These are phyloP conservation scores for Pelmatolapia mariae DNA, from an alignment of 2,113 vertebrate species.

Conservation along the genomic window DNA sequence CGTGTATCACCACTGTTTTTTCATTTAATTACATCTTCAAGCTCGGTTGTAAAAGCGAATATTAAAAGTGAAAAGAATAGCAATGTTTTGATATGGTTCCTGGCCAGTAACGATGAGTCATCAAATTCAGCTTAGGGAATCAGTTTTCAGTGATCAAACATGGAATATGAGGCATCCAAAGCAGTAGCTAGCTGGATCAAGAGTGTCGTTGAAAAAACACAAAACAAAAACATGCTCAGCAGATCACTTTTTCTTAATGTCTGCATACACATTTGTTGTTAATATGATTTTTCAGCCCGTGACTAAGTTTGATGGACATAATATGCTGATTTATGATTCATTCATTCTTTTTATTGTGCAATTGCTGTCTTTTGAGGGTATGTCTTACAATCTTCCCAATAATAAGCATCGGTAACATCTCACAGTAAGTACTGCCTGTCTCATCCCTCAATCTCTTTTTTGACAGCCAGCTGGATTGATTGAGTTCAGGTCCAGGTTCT, in stretches of 20 bases:
- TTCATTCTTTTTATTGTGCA: not conserved
- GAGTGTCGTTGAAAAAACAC: fast-evolving
- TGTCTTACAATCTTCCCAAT: not conserved
- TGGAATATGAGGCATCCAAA: not conserved
- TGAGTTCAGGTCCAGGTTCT: conserved; percentile 75
- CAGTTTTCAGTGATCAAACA: not conserved
- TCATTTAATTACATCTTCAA: not conserved
- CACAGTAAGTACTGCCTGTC: not conserved
- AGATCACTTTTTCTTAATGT: not conserved
- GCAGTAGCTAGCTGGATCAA: not conserved
- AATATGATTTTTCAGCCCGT: not conserved
- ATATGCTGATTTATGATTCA: not conserved
- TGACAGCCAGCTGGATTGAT: conserved; percentile 84
- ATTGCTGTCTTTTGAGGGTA: not conserved
- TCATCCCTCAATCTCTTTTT: conserved; percentile 50
- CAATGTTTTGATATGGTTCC: not conserved
- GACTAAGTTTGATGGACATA: not conserved
- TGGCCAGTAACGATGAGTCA: not conserved
- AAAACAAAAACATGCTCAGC: not conserved
- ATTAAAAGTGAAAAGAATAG: not conserved
- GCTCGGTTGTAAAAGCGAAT: not conserved
- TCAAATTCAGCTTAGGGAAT: not conserved
- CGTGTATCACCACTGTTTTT: not conserved
- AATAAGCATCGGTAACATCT: conserved; percentile 65
- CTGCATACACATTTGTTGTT: not conserved